phyloP scores from a whole-genome alignment of 2,113 vertebrate species.

The Corythoichthys haematopterus region DNA sequence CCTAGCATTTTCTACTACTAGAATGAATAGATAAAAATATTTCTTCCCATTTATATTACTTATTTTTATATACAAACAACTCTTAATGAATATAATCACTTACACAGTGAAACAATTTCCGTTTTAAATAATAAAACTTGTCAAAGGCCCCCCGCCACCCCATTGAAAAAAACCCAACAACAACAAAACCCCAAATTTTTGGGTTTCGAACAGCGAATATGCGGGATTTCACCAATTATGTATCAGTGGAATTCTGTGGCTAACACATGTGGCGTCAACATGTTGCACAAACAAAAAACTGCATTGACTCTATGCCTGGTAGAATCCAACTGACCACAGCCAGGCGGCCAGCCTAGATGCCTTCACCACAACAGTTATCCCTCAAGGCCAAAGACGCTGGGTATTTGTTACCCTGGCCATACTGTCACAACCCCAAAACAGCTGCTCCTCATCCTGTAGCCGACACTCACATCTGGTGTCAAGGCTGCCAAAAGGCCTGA shows the following conservation, averaged over 20 bases:
- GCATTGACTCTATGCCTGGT: background rate
- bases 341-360: slow-evolving; percentile 13
- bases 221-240: background rate
- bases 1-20: no score
- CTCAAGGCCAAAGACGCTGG: slow-evolving; percentile 31
- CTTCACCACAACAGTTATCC: slow-evolving; percentile 21
- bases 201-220: background rate
- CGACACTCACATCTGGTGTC: slow-evolving; percentile 62
- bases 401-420: slow-evolving; percentile 45
- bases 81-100: no score
- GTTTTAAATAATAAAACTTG: no score
- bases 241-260: background rate
- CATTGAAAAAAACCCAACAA: no score
- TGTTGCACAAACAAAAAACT: background rate
- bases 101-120: no score
- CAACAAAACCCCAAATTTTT: background rate
- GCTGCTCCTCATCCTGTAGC: slow-evolving; percentile 55
- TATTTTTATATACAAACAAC: no score
- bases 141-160: no score
- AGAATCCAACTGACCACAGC: background rate
- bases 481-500: slow-evolving; percentile 40
- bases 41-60: no score
- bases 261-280: background rate
- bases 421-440: slow-evolving; percentile 35
- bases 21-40: no score